Percentiles rank a stretch among this genome's conserved stretches.
Evolutionary conservation across 2,888 invertebrate genomes (phyloP).

Genomic region (Bellardia bayeri): DNA sequence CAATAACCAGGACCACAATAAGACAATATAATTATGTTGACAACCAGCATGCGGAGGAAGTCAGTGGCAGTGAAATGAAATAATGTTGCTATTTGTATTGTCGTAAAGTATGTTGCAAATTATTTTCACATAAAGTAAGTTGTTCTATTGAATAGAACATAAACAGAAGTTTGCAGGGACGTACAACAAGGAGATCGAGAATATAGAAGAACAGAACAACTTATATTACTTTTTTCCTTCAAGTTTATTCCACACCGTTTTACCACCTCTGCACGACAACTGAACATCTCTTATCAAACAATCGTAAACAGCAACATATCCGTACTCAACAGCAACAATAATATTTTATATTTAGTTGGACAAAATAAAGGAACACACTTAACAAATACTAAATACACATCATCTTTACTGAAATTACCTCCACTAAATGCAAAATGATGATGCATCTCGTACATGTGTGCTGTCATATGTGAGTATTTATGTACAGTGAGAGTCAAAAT

Average conservation of each 20-base stretch:
- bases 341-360: not conserved
- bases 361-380: conserved; percentile 3
- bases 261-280: not conserved
- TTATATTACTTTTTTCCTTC: not conserved
- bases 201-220: not conserved
- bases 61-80: not conserved
- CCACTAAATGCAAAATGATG: conserved; percentile 11
- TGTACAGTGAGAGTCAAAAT: too few relatives aligned
- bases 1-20: not conserved
- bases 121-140: not conserved
- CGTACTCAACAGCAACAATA: not conserved
- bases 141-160: not conserved
- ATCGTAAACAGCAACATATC: not conserved
- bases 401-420: not conserved
- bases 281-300: not conserved
- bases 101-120: not conserved
- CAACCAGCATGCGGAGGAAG: conserved; percentile 14
- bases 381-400: conserved; percentile 6
- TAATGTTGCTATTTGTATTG: not conserved
- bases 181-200: not conserved
- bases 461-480: not conserved
- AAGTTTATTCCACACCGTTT: not conserved
- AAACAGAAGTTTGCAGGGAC: not conserved
- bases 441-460: not conserved
- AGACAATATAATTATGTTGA: not conserved